Evolutionary conservation across 2,888 invertebrate species (phyloP), one percentile per base, ranked within the genome.

Genomic region (Uloborus plumipes): DNA sequence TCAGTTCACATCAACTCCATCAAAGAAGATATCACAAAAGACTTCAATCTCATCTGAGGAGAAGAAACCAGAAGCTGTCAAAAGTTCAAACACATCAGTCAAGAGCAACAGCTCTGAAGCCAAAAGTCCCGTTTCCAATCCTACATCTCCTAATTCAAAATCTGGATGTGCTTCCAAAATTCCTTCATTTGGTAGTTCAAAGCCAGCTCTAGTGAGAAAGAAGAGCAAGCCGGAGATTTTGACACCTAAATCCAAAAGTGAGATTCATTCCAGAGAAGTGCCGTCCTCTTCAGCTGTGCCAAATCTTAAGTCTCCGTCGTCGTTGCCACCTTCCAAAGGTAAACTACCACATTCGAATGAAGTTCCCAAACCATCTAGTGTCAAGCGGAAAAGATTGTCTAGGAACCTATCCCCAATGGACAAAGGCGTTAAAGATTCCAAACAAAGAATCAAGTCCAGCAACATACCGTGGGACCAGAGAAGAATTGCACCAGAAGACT

Each of bases 131-230:
- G 50, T 69, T 13, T 55, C 64, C 20, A 80, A 69, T 69, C 79
- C 79, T 50, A 26, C 49, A 18, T 76, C 77, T 9, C 71, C 77
- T n/a, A 59, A 65, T 51, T 39, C 64, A 31, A 81, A 81, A 81
- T 50, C 22, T 15, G 61, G 62, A 49, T 59, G 67, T 47, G 58
- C 81, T 69, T 81, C 81, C 64, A 81, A 75, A 70, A 81, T 81
- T 59, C 81, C 81, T 39, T 64, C 81, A 2, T 81, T 75, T n/a
- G 65, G 51, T 26, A 81, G 53, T 31, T 14, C 79, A 18, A 73
- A 74, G 22, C 81, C 81, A 15, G 22, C 20, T 2, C n/a, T 75
- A 1, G 22, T 70, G 13, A 69, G 74, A 13, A 81, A 75, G 50
- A 81, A 81, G 53, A 75, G 74, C 15, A 73, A 81, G 47, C 59